Conservation (phyloP, 2,113 vertebrate species). For the Pangasianodon gigas region DNA sequence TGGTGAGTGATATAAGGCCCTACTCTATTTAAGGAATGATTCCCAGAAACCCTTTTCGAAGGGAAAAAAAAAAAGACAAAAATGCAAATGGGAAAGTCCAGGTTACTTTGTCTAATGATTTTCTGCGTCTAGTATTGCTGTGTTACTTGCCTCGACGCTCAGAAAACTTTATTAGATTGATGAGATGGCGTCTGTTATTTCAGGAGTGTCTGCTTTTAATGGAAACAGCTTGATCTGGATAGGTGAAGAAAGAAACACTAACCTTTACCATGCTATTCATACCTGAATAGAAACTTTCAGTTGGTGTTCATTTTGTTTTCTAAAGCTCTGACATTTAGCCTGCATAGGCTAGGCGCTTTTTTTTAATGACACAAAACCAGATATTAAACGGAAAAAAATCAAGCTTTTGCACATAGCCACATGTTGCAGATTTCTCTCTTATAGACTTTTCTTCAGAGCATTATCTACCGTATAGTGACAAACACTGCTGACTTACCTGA, state of each 20-base stretch:
- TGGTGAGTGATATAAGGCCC: no score
- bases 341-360: no score
- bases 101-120: not conserved
- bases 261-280: not conserved
- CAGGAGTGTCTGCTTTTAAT: not conserved
- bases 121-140: not conserved
- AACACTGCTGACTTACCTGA: not conserved
- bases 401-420: no score
- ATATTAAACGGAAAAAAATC: no score
- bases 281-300: not conserved
- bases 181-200: not conserved
- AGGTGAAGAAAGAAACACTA: no score
- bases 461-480: no score
- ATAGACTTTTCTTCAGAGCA: not conserved
- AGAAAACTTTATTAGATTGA: no score
- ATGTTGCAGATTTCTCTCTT: not conserved
- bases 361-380: no score
- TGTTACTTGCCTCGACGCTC: not conserved
- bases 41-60: no score
- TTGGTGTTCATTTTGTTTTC: not conserved
- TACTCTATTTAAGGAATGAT: no score
- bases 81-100: not conserved
- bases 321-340: not conserved
- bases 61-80: no score
- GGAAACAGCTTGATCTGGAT: no score